Base-by-base conservation (phyloP, 2,113 vertebrate species). In the Eurypyga helias region DNA sequence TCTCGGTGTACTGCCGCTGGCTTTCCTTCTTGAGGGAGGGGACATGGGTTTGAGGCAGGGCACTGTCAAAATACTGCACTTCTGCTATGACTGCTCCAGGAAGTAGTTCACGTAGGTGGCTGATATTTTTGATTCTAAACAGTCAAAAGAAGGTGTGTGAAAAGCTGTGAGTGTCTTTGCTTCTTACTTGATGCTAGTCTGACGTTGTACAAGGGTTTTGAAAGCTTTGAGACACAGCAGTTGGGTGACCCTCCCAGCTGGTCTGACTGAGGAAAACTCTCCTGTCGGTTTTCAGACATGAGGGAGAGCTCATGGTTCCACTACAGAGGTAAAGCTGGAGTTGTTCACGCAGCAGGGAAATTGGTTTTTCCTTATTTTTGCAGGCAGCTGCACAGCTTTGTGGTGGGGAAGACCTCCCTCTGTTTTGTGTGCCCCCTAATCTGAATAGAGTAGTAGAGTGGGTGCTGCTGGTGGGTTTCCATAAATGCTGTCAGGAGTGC, bases 31-130 rank as follows among this genome's bases (percentile, higher is more conserved):
- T 23, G 34, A 10, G 43, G 70, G 34, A 10, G 43, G 70, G 38
- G 45, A 25, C 4, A 16, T 7, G 48, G 51, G 6, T 51, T 60
- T 77, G 26, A 36, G 29, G 57, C 29, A 58, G n/a, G 45, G 5
- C 9, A 1, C 25, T 10, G 1, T 23, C 1, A 2, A n/a, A 49
- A 23, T n/a, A 6, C 17, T 25, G n/a, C 4, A 0, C 54, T 62
- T 31, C 0, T 3, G 17, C 55, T 18, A 0, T 17, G 4, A 4
- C 23, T 67, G 72, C 31, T 61, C 18, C 17, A 6, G 34, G 52
- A 52, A 23, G 38, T 45, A 28, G 66, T 48, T 78, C 5, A 1
- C 28, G 21, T 18, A 45, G 17, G 7, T 48, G 43, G 16, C 45
- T 71, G 20, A 2, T 24, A 4, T 28, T 46, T 31, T n/a, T 73